Evolutionary conservation across 1,140 invertebrate species (phyloP), one percentile per base, ranked within the genome.

Genomic region (Lutraria rhynchaena): DNA sequence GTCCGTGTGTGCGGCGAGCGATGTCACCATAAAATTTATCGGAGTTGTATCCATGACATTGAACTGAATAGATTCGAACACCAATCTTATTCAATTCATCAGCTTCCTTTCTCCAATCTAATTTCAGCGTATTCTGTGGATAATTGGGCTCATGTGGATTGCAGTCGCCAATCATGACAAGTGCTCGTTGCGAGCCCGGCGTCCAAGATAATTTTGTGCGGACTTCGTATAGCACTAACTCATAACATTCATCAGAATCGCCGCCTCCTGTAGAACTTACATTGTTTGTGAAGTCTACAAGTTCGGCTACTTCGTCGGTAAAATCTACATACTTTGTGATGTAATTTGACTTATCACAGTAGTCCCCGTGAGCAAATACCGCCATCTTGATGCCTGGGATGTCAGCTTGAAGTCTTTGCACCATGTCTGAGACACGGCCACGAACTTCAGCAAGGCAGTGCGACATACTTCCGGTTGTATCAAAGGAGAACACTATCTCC

Each of bases 401-500:
- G 71, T 88, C 87, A 17, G 71, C 69, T 35, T 77, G 80, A 0
- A 87, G 76, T 15, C 84, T 60, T 27, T 83, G 78, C 31, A 88
- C 77, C 87, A 91, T 86, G 55, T 91, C 89, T 35, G 87, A 83
- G 0, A 91, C 70, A 17, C 82, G 83, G 2, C 88, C 85, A 33
- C 89, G 73, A 11, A 91, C 87, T 61, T 89, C 75, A 3, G 82
- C 74, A 1, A 91, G 75, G 70, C 84, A 90, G 15, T 73, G 65
- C 35, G 31, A 83, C 90, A 91, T 91, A 22, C 89, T 90, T 17
- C 90, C 89, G 24, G 91, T 92, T 2, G 90, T 91, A 71, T 92
- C 91, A 63, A 92, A 92, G 7, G 89, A 91, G 71, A 92, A 92
- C 24, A 88, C 90, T 46, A 91, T 88, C 61, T 92, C 91, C 33